phyloP scores from a whole-genome alignment of 2,113 vertebrate species.

The Orycteropus afer region DNA sequence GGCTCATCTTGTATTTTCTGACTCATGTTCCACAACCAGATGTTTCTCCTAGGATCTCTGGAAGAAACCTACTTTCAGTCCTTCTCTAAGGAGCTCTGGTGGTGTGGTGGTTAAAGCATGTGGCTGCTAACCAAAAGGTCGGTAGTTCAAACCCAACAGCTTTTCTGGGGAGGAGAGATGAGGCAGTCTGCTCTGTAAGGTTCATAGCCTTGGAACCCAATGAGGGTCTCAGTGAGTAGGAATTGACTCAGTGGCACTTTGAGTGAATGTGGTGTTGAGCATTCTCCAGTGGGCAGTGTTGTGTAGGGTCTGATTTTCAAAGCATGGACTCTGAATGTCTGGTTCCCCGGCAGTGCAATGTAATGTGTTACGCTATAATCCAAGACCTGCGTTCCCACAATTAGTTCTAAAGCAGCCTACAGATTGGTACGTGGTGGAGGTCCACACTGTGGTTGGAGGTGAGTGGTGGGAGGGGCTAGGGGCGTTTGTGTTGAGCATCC shows the following conservation, averaged over 20 bases:
- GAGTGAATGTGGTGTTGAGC: accelerated
- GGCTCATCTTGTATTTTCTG: background rate
- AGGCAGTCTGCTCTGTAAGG: too few relatives aligned
- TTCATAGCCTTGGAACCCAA: background rate
- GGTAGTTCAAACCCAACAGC: too few relatives aligned
- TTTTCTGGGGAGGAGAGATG: too few relatives aligned
- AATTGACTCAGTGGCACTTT: too few relatives aligned
- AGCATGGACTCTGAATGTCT: accelerated
- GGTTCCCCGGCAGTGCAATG: too few relatives aligned
- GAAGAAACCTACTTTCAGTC: too few relatives aligned
- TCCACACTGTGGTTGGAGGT: accelerated
- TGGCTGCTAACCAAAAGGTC: too few relatives aligned
- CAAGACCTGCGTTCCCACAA: background rate
- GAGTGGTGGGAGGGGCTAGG: accelerated
- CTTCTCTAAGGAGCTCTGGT: too few relatives aligned
- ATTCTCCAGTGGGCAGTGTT: background rate
- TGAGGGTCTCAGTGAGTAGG: too few relatives aligned
- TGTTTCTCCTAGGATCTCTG: background rate
- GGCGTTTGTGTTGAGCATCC: background rate
- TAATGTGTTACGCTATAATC: background rate
- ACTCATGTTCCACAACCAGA: background rate
- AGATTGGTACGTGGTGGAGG: accelerated
- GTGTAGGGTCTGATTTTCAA: background rate
- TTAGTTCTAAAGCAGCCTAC: background rate
- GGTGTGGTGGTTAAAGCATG: too few relatives aligned